Base-by-base conservation (phyloP, 1,140 invertebrate genomes). In the Lanistes nyassanus region DNA sequence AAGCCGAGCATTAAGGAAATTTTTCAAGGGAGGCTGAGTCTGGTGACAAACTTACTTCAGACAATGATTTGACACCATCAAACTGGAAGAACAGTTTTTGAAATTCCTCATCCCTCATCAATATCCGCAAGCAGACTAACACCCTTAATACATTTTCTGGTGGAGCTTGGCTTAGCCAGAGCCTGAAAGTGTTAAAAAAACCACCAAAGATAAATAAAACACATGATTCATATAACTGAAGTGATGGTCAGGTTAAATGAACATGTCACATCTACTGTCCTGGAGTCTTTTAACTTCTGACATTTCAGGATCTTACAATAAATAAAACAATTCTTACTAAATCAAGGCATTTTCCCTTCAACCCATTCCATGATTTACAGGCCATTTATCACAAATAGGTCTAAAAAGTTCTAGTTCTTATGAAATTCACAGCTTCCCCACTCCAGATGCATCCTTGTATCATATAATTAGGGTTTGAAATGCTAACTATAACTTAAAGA, bases 91-190 rank as follows among this genome's bases (percentile, higher is more conserved):
- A 88, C 23, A 80, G 62, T 71, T 83, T 83, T 77, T 88, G 87
- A 75, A 83, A 88, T 13, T 73, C 64, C 0, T 76, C 68, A 74
- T 89, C 88, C 56, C 88, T 79, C 81, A 88, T 83, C 36, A 88
- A 65, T 23, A 89, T 88, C 37, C 88, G 80, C n/a, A 89, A 71
- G 76, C 84, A 87, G 36, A 85, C 82, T 36, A 89, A 64, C 37
- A 89, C 78, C 23, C 83, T 78, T 23, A 88, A 78, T 39, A 89
- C 83, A 73, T 84, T 86, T 70, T 89, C 86, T 75, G 82, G 81
- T 29, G 84, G 81, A 39, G 87, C 81, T 31, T 75, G 64, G 4
- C 75, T 74, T 58, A 83, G 82, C 88, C 87, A 89, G 58, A 84
- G 82, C 74, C 88, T 89, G 77, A 78, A 76, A 47, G 81, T 34